These are phyloP conservation scores for Peromyscus attwateri DNA, from an alignment of 2,797 vertebrate species.

Conservation along the genomic window DNA sequence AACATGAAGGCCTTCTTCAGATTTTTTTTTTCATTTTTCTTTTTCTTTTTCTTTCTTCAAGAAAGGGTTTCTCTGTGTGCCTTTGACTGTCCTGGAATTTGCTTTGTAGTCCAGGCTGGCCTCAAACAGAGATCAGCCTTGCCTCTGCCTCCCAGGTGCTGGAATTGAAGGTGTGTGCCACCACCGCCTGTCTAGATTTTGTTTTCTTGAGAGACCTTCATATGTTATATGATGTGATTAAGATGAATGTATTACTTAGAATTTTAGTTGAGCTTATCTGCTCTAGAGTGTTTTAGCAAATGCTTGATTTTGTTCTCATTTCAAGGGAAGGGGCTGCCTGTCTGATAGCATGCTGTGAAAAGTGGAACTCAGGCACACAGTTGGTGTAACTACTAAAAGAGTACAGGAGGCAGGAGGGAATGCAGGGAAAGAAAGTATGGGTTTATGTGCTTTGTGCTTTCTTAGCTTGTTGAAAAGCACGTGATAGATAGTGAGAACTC, in stretches of 20 bases:
- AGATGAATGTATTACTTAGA: constrained; percentile 56
- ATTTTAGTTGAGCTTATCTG: constrained; percentile 44
- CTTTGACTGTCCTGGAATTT: background rate
- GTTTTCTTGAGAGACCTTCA: background rate
- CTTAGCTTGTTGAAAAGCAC: constrained; percentile 8
- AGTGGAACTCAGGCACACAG: background rate
- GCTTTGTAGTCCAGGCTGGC: background rate
- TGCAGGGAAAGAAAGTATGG: background rate
- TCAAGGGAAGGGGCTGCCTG: constrained; percentile 4
- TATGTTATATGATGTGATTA: constrained; percentile 29
- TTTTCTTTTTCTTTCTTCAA: background rate
- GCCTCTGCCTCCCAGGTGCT: background rate
- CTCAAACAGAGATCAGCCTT: background rate
- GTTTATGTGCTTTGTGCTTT: background rate
- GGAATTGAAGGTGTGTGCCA: background rate
- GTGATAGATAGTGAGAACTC: constrained; percentile 22
- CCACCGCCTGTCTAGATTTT: background rate
- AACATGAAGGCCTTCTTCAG: background rate
- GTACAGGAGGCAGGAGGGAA: background rate
- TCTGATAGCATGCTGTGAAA: constrained; percentile 36
- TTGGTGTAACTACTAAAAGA: constrained; percentile 1
- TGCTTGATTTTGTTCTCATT: constrained; percentile 48
- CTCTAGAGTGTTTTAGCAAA: constrained; percentile 49
- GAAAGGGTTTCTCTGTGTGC: background rate
- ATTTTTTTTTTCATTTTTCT: background rate